Base-by-base conservation (phyloP, 2,888 invertebrate species). In the Xylota sylvarum region DNA sequence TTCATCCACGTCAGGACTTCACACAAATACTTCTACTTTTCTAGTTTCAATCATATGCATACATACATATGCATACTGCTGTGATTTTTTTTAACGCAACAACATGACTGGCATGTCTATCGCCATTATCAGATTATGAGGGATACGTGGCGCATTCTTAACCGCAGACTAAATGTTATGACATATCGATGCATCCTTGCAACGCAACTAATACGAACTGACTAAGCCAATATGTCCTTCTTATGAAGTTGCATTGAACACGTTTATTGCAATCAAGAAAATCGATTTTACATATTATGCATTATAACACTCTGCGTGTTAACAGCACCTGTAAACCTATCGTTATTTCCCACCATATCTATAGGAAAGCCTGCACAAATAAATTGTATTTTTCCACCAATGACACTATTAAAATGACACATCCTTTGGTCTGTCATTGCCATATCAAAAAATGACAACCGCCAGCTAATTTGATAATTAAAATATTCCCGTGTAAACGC, bases 391-490 rank as follows among this genome's bases (percentile, higher is more conserved):
- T 19, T 4, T 19, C 19, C 19, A 58, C 17, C 23, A 56, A 32
- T 32, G 32, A 60, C 32, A 60, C 67, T 52, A 70, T 40, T 64
- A 64, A 19, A 73, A 78, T 19, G 43, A 52, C 32, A 65, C 64
- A 70, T 48, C 77, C 56, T 77, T 27, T 69, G 73, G 32, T 7
- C 32, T 6, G 32, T 5, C 4, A 5, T 5, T 32, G 32, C 5
- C 32, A 5, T 32, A 3, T 23, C 1, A 23, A 60, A 73, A 78
- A 78, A 72, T 60, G 14, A 10, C 67, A 79, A 73, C 67, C 58
- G 48, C 60, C 67, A 69, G 77, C 67, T 81, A 86, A 86, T 82
- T 69, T 62, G 62, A 82, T 82, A 86, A 86, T 86, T 86, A 86
- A 86, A 86, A 81, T 82, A 73, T 86, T 78, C 27, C 56, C 73